A percentile compares a stretch with the other conserved stretches of the same genome.
Conservation (phyloP, 1,140 invertebrate genomes). For the Pteromalus puparum region DNA sequence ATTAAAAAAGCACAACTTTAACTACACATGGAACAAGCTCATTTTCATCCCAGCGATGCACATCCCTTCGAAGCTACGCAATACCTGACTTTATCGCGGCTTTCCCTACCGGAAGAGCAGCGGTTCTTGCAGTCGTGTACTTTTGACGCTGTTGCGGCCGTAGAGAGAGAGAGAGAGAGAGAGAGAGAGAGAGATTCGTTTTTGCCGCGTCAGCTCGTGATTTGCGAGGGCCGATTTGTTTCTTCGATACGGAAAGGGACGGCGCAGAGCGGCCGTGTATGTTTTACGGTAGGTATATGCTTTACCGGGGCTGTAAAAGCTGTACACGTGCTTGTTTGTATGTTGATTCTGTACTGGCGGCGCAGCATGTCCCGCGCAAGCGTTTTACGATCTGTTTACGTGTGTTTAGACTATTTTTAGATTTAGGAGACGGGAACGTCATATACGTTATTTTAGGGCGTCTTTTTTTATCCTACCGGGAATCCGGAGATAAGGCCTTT, state of each 20-base stretch:
- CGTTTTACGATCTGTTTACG: background rate
- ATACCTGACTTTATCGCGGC: too few relatives aligned
- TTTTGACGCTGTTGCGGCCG: background rate
- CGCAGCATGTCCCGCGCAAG: background rate
- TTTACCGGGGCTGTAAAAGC: background rate
- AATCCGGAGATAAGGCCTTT: background rate
- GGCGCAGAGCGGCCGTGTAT: background rate
- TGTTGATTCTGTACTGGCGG: background rate
- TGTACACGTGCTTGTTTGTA: background rate
- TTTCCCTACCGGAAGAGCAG: too few relatives aligned
- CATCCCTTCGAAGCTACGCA: too few relatives aligned
- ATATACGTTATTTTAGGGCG: background rate
- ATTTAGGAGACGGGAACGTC: background rate
- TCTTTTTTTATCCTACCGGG: background rate
- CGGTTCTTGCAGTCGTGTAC: background rate
- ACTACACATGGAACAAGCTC: background rate
- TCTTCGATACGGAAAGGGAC: background rate
- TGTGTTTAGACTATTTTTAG: background rate
- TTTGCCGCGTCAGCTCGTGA: background rate
- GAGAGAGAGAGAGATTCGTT: background rate
- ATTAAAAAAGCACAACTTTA: too few relatives aligned
- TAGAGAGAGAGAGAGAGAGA: too few relatives aligned
- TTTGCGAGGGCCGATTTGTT: background rate
- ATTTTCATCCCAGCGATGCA: background rate
- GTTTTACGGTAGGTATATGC: background rate